A percentile compares a stretch with the other conserved stretches of the same genome.
These are phyloP conservation scores for Andrena dorsata DNA, from an alignment of 2,888 invertebrate species.

Conservation along the genomic window DNA sequence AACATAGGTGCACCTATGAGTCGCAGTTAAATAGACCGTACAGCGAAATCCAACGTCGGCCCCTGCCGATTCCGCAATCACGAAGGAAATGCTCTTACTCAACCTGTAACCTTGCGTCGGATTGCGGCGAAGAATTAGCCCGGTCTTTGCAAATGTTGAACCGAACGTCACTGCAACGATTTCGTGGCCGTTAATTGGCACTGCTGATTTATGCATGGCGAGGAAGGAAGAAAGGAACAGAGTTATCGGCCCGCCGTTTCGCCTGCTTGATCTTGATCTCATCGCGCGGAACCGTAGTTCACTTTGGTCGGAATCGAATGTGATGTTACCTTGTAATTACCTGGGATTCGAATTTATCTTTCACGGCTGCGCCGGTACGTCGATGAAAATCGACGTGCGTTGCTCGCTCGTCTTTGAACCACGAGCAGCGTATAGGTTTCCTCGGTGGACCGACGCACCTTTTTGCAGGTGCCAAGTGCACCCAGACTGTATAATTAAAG, in stretches of 20 bases:
- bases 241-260: constrained; percentile 25
- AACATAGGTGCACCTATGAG: constrained; percentile 52
- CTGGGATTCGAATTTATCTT: background rate
- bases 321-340: constrained; percentile 9
- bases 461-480: constrained; percentile 66
- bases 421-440: constrained; percentile 26
- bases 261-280: constrained; percentile 43
- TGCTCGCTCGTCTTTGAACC: background rate
- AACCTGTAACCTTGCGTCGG: background rate
- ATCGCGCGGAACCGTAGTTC: constrained; percentile 17
- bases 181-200: constrained; percentile 41
- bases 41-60: constrained; percentile 24
- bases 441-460: constrained; percentile 41
- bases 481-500: constrained; percentile 70
- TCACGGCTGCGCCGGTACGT: no score
- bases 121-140: background rate
- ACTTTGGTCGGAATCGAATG: background rate
- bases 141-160: background rate
- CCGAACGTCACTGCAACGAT: constrained; percentile 1
- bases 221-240: constrained; percentile 32
- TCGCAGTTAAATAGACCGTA: constrained; percentile 41
- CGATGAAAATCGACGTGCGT: background rate
- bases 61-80: background rate
- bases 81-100: background rate
- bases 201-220: constrained; percentile 47